Conservation (phyloP, 2,888 invertebrate genomes). For the Lochmaea capreae region DNA sequence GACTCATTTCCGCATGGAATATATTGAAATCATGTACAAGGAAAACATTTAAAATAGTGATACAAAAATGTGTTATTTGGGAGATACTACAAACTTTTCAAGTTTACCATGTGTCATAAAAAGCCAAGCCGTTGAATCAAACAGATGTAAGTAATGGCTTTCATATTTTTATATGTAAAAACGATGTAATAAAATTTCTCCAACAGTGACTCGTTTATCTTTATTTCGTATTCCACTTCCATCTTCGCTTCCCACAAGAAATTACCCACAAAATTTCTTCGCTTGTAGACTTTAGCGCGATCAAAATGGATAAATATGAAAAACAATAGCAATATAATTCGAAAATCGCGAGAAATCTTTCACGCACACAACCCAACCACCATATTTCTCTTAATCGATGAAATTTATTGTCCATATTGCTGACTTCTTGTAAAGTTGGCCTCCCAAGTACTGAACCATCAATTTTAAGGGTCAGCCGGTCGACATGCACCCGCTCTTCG, state of each 20-base stretch:
- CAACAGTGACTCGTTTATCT: not conserved
- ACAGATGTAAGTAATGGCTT: not conserved
- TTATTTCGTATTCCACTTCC: conserved; percentile 9
- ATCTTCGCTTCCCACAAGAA: conserved; percentile 1
- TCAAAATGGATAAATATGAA: conserved; percentile 26
- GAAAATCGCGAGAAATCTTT: conserved; percentile 32
- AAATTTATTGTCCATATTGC: conserved; percentile 46
- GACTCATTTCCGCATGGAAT: too few relatives aligned
- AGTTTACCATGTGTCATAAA: not conserved
- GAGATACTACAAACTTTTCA: too few relatives aligned
- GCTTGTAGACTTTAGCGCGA: conserved; percentile 5
- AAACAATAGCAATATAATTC: conserved; percentile 29
- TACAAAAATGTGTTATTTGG: too few relatives aligned
- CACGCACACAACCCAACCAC: conserved; percentile 34
- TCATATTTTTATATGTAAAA: not conserved
- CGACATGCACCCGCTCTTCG: conserved; percentile 38
- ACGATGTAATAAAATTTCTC: not conserved
- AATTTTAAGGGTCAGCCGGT: conserved; percentile 47
- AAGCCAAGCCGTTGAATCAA: not conserved
- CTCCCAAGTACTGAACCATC: conserved; percentile 47
- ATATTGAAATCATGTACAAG: too few relatives aligned
- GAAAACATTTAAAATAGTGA: too few relatives aligned
- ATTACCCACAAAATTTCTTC: conserved; percentile 18
- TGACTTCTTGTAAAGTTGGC: conserved; percentile 43
- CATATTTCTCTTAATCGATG: conserved; percentile 44